These are phyloP conservation scores for Esperia sulphurella DNA, from an alignment of 2,888 invertebrate genomes.

Conservation along the genomic window DNA sequence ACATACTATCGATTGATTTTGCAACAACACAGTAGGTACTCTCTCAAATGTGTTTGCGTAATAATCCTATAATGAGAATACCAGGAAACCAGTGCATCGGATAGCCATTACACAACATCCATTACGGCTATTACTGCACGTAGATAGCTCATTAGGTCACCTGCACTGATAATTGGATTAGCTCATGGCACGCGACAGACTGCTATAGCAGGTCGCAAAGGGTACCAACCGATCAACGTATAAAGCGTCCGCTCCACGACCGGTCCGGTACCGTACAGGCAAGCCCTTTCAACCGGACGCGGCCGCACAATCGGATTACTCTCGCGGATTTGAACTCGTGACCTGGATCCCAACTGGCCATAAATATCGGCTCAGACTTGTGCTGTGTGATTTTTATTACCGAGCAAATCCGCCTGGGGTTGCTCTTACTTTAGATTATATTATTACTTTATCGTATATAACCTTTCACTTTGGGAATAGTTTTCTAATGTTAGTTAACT, in stretches of 20 bases:
- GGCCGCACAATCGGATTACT: conserved; percentile 62
- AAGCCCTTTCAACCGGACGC: conserved; percentile 40
- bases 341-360: conserved; percentile 38
- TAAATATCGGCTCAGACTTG: conserved; percentile 7
- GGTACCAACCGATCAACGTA: conserved; percentile 30
- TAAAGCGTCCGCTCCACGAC: conserved; percentile 17
- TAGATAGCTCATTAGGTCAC: conserved; percentile 6
- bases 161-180: conserved; percentile 11
- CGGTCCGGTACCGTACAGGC: conserved; percentile 30
- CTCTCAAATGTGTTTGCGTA: not conserved
- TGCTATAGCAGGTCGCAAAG: not conserved
- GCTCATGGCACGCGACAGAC: conserved; percentile 3
- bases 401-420: not conserved
- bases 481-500: no score
- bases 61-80: not conserved
- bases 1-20: no score
- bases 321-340: conserved; percentile 57
- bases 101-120: not conserved
- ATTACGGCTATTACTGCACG: not conserved
- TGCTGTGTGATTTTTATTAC: not conserved
- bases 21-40: not conserved
- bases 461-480: no score
- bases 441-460: no score
- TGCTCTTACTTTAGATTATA: no score
- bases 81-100: not conserved